A percentile compares a stretch with the other conserved stretches of the same genome.
Evolutionary conservation across 2,113 vertebrate genomes (phyloP).

Genomic region (Glaucomys volans): DNA sequence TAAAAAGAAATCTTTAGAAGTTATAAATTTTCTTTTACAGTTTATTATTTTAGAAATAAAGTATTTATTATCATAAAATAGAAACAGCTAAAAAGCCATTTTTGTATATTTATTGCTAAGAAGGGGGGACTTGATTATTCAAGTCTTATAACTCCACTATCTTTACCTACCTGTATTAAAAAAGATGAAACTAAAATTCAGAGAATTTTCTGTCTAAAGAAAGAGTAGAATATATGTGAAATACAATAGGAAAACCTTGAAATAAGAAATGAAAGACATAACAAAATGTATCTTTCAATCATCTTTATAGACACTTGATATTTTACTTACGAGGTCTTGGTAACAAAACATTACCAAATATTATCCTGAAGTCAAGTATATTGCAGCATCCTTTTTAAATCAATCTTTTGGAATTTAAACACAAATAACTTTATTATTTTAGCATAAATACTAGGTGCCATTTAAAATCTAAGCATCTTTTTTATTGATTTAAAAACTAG

Average conservation of each 20-base stretch:
- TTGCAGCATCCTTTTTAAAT: neutral
- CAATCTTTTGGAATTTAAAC: neutral
- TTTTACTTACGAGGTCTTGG: neutral
- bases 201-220: neutral
- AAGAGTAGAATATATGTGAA: neutral
- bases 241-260: neutral
- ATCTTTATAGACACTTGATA: neutral
- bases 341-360: neutral
- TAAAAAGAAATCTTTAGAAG: neutral
- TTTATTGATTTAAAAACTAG: neutral
- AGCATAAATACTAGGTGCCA: neutral
- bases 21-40: neutral
- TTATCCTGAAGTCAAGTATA: neutral
- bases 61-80: neutral
- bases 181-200: neutral
- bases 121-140: neutral
- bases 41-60: neutral
- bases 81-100: neutral
- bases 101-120: neutral
- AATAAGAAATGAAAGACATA: neutral
- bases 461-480: neutral
- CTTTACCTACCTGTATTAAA: neutral
- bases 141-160: neutral
- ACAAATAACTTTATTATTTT: neutral
- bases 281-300: neutral